Percentiles rank a stretch among this genome's conserved stretches.
These are phyloP conservation scores for Lophotriccus pileatus DNA, from an alignment of 2,797 vertebrate species.

Conservation along the genomic window DNA sequence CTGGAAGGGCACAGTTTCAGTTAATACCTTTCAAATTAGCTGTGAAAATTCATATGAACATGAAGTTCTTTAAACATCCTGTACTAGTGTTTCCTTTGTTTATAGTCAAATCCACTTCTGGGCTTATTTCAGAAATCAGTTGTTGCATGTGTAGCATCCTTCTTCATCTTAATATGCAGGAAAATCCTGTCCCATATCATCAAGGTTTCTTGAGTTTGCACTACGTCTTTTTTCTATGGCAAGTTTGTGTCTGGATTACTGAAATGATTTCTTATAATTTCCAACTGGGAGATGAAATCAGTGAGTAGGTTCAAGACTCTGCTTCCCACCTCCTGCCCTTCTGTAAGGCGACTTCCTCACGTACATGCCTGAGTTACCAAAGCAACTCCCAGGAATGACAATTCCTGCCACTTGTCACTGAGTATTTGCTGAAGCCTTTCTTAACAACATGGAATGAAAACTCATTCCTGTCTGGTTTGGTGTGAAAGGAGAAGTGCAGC, in stretches of 20 bases:
- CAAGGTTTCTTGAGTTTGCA: neutral
- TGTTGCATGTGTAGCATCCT: neutral
- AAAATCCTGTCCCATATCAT: neutral
- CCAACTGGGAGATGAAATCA: neutral
- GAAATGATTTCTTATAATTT: neutral
- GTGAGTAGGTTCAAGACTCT: neutral
- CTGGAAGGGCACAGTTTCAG: neutral
- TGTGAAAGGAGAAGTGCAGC: neutral
- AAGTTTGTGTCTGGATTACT: neutral
- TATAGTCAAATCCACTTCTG: neutral
- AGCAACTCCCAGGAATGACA: neutral
- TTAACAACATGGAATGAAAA: neutral
- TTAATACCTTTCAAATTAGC: neutral
- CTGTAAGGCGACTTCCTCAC: rapidly evolving
- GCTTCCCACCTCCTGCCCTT: neutral
- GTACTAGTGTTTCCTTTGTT: neutral
- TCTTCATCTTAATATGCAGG: neutral
- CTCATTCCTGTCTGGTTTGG: neutral
- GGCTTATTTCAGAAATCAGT: neutral
- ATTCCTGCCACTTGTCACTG: neutral
- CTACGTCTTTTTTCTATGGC: neutral
- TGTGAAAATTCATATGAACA: neutral
- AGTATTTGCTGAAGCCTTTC: neutral
- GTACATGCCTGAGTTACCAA: neutral
- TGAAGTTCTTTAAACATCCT: neutral